Percentiles rank a stretch among this genome's conserved stretches.
These are phyloP conservation scores for Lepidostoma basale DNA, from an alignment of 1,140 invertebrate genomes.

Conservation along the genomic window DNA sequence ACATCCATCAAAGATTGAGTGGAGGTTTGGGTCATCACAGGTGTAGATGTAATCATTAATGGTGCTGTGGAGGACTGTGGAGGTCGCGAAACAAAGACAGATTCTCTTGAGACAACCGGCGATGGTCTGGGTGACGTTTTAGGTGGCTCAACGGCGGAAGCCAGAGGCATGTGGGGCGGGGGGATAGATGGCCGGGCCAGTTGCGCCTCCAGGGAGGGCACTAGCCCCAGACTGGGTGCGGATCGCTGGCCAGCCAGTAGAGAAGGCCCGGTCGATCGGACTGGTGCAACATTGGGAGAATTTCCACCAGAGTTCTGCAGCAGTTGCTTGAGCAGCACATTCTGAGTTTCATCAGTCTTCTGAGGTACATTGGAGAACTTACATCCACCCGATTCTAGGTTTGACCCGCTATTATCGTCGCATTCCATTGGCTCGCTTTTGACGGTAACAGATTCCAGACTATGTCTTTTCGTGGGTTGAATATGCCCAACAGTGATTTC, in stretches of 20 bases:
- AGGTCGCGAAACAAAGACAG: slow-evolving; percentile 62
- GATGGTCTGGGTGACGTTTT: slow-evolving; percentile 59
- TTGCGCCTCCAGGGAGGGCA: slow-evolving; percentile 75
- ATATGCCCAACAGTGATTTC: slow-evolving; percentile 58
- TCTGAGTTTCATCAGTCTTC: slow-evolving; percentile 80
- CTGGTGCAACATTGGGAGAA: slow-evolving; percentile 59
- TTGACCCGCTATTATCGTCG: slow-evolving; percentile 48
- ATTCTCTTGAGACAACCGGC: slow-evolving; percentile 53
- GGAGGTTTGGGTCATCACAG: slow-evolving; percentile 52
- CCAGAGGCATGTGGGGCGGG: slow-evolving; percentile 58
- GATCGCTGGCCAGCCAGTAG: slow-evolving; percentile 58
- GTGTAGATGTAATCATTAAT: slow-evolving; percentile 44
- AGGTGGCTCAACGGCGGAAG: slow-evolving; percentile 61
- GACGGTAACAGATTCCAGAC: slow-evolving; percentile 59
- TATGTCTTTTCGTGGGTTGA: slow-evolving; percentile 57
- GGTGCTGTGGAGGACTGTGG: slow-evolving; percentile 41
- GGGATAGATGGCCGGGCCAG: slow-evolving; percentile 73
- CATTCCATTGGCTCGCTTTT: slow-evolving; percentile 61
- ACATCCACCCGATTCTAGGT: slow-evolving; percentile 45
- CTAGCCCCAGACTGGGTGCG: slow-evolving; percentile 68
- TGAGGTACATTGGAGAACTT: slow-evolving; percentile 48
- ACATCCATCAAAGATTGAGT: slow-evolving; percentile 61
- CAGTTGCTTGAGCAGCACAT: slow-evolving; percentile 88
- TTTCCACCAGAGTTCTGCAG: slow-evolving; percentile 79
- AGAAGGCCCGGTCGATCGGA: slow-evolving; percentile 53